Evolutionary conservation across 2,888 invertebrate genomes (phyloP).

Genomic region (Eilema caniola): DNA sequence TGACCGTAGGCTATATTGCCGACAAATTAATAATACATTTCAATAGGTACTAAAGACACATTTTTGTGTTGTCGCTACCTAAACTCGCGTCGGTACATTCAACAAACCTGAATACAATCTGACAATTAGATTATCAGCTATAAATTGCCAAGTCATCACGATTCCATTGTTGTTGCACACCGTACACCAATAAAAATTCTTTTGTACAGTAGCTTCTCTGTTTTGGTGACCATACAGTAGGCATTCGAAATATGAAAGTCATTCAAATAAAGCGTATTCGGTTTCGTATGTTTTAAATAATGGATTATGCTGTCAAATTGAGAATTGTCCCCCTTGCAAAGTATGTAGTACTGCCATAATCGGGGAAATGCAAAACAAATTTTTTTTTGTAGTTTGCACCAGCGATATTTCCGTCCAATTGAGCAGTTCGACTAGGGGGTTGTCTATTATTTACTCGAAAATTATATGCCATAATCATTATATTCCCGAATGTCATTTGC

Average conservation of each 20-base stretch:
- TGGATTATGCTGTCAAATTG: background rate
- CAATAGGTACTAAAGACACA: background rate
- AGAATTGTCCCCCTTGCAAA: background rate
- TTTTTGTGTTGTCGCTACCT: constrained; percentile 59
- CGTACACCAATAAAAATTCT: constrained; percentile 61
- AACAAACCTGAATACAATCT: constrained; percentile 75
- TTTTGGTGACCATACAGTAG: constrained; percentile 64
- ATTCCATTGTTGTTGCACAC: constrained; percentile 64
- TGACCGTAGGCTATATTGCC: constrained; percentile 17
- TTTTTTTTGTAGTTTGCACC: no score
- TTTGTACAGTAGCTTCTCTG: constrained; percentile 61
- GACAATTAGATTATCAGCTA: constrained; percentile 79
- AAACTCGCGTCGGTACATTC: constrained; percentile 65
- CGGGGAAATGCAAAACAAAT: no score
- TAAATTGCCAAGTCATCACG: constrained; percentile 72
- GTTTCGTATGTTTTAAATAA: constrained; percentile 9
- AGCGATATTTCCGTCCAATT: no score
- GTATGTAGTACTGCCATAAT: background rate
- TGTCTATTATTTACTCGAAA: no score
- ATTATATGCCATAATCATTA: no score
- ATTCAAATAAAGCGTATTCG: constrained; percentile 50
- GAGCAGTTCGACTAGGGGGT: no score
- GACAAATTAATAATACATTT: constrained; percentile 6
- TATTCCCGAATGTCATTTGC: no score
- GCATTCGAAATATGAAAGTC: constrained; percentile 51